phyloP scores from a whole-genome alignment of 2,113 vertebrate species.

The Tychaedon coryphoeus region DNA sequence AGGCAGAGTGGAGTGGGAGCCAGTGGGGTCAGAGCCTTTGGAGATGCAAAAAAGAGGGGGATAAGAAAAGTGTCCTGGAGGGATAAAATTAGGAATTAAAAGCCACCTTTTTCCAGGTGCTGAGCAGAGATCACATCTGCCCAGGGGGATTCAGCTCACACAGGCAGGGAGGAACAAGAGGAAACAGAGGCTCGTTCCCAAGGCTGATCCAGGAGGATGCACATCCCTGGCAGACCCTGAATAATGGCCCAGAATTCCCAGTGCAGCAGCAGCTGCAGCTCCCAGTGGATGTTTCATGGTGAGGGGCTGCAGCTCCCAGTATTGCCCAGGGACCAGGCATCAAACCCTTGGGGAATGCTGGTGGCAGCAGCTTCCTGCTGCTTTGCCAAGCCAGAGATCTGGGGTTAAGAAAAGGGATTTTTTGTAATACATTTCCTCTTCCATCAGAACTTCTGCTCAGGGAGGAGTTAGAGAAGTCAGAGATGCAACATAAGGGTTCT shows the following conservation, averaged over 20 bases:
- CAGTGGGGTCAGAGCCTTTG: neutral
- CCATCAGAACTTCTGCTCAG: neutral
- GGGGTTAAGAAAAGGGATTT: neutral
- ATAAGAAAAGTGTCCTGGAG: too few relatives aligned
- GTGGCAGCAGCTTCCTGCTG: neutral
- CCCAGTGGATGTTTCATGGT: neutral
- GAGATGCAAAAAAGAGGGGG: neutral
- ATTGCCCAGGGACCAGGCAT: neutral
- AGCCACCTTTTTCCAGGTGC: neutral
- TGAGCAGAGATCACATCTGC: neutral
- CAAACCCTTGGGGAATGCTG: neutral
- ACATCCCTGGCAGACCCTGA: neutral
- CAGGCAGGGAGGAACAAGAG: neutral
- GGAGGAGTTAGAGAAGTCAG: neutral
- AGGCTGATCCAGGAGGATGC: neutral
- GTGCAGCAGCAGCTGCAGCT: neutral
- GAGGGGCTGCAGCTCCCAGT: neutral
- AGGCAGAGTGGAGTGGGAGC: neutral
- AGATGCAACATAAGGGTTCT: neutral
- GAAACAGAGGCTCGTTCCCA: neutral
- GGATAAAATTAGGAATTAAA: neutral
- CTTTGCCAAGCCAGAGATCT: neutral
- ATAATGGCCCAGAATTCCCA: neutral
- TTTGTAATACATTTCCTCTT: neutral
- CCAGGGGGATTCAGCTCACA: neutral